A percentile compares a stretch with the other conserved stretches of the same genome.
Conservation (phyloP, 1,140 invertebrate genomes). For the Drosophila erecta region DNA sequence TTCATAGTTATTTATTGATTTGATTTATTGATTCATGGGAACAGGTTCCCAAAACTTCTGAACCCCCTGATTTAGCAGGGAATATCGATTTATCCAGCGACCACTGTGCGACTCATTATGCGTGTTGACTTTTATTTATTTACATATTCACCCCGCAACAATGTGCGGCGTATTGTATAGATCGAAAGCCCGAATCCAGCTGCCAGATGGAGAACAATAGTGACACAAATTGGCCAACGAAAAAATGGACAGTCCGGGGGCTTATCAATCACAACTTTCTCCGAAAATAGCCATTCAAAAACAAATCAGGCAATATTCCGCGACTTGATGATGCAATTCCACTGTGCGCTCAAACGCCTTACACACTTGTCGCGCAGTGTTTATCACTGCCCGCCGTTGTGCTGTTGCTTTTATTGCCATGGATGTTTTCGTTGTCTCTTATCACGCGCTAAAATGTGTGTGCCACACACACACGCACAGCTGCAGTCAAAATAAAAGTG, state of each 20-base stretch:
- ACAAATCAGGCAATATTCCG: neutral
- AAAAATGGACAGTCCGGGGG: neutral
- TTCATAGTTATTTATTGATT: neutral
- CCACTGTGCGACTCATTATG: conserved; percentile 18
- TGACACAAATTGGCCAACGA: conserved; percentile 39
- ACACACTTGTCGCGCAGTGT: conserved; percentile 34
- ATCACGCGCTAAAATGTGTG: conserved; percentile 6
- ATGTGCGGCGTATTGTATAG: conserved; percentile 26
- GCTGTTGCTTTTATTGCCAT: conserved; percentile 25
- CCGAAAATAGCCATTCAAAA: conserved; percentile 28
- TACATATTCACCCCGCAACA: conserved; percentile 16
- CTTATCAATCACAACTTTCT: conserved; percentile 55
- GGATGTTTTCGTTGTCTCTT: conserved; percentile 20
- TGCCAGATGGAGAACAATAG: conserved; percentile 44
- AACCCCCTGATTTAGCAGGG: neutral
- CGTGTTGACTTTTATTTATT: conserved; percentile 3
- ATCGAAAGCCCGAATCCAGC: conserved; percentile 37
- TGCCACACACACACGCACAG: conserved; percentile 16
- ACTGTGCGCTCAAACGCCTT: conserved; percentile 53
- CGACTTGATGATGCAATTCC: conserved; percentile 38
- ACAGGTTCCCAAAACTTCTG: conserved; percentile 4
- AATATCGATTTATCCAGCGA: conserved; percentile 13
- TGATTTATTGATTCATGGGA: conserved; percentile 19
- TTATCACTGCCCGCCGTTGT: conserved; percentile 52
- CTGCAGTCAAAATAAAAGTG: conserved; percentile 14